Evolutionary conservation across 2,113 vertebrate genomes (phyloP).

Genomic region (Pimephales promelas): DNA sequence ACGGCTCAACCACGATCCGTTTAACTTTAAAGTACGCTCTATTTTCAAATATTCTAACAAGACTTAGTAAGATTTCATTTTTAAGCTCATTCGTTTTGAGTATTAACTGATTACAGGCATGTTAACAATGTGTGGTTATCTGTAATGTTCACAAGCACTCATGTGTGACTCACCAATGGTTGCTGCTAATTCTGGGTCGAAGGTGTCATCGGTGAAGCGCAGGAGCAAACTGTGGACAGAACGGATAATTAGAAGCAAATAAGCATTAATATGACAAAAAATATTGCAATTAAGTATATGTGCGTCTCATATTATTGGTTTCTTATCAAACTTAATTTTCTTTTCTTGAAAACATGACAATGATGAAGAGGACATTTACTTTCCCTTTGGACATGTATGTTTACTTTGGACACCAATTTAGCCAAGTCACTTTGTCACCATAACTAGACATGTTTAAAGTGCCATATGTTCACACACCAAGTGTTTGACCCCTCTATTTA

Average conservation of each 20-base stretch:
- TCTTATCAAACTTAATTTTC: neutral
- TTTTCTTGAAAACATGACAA: neutral
- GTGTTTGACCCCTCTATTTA: neutral
- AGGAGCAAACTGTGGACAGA: constrained; percentile 79
- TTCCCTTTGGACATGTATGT: neutral
- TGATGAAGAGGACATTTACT: neutral
- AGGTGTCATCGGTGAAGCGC: constrained; percentile 96
- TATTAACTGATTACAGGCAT: neutral
- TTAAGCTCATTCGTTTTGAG: neutral
- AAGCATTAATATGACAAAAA: neutral
- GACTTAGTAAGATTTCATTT: neutral
- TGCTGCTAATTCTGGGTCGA: constrained; percentile 93
- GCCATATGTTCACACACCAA: neutral
- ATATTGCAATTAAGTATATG: neutral
- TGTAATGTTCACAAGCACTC: neutral
- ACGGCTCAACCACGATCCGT: too few relatives aligned
- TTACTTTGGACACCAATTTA: neutral
- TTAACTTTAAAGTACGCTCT: neutral
- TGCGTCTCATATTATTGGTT: neutral
- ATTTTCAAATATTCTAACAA: neutral
- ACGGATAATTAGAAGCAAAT: neutral
- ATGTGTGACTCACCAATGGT: constrained; percentile 84
- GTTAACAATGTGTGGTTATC: neutral
- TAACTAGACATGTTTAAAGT: neutral
- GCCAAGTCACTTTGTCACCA: neutral